Evolutionary conservation across 2,113 vertebrate species (phyloP).

Genomic region (Larimichthys crocea): DNA sequence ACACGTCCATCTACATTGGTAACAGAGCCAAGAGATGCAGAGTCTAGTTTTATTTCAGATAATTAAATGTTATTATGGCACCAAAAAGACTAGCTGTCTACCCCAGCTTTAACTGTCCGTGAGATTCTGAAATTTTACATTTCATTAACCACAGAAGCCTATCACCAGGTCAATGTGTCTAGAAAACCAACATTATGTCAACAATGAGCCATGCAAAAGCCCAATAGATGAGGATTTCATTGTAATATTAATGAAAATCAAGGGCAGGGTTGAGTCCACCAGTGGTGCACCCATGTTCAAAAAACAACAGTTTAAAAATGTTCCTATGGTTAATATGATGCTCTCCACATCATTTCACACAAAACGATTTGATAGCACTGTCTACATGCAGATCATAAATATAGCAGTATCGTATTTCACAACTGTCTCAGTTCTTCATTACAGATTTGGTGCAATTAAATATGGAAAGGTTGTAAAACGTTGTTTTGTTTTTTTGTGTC

Average conservation of each 20-base stretch:
- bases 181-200: slow-evolving; percentile 22
- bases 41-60: background rate
- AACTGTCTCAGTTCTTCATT: no score
- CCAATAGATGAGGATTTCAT: slow-evolving; percentile 36
- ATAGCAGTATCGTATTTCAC: no score
- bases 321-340: background rate
- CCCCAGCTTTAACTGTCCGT: background rate
- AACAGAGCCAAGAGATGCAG: background rate
- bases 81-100: background rate
- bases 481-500: slow-evolving; percentile 22
- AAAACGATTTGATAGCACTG: no score
- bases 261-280: background rate
- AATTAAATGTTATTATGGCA: background rate
- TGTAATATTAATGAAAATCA: background rate
- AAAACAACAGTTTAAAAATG: background rate
- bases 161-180: slow-evolving; percentile 17
- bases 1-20: no score
- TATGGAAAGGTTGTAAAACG: background rate
- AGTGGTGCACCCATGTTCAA: background rate
- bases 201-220: slow-evolving; percentile 40
- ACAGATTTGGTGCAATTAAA: background rate
- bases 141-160: slow-evolving; percentile 33
- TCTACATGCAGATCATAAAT: background rate
- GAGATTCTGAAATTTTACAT: slow-evolving; percentile 21
- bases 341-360: no score